phyloP scores from a whole-genome alignment of 2,888 invertebrate species.

The Calameuta idolon region DNA sequence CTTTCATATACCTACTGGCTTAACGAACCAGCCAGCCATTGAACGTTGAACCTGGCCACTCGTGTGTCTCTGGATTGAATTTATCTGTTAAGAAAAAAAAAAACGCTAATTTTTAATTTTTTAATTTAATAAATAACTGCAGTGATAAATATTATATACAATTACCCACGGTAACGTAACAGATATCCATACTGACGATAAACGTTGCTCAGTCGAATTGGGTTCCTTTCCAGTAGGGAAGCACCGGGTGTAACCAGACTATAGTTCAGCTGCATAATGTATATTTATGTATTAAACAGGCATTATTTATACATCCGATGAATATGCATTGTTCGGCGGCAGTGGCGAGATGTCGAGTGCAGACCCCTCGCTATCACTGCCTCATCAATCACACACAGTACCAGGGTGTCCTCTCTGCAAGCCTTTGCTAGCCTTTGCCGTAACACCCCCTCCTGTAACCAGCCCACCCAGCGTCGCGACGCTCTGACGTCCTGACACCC shows the following conservation, averaged over 20 bases:
- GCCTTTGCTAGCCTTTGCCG: too few relatives aligned
- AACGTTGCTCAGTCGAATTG: neutral
- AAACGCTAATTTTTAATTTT: too few relatives aligned
- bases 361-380: constrained; percentile 66
- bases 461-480: constrained; percentile 24
- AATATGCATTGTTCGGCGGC: constrained; percentile 66
- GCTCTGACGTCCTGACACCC: constrained; percentile 32
- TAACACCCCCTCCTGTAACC: neutral
- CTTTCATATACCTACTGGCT: too few relatives aligned
- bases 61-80: too few relatives aligned
- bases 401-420: constrained; percentile 27
- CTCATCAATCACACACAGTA: constrained; percentile 66
- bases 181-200: too few relatives aligned
- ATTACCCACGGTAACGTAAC: too few relatives aligned
- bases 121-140: too few relatives aligned
- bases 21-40: too few relatives aligned
- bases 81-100: too few relatives aligned
- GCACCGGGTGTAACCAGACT: neutral
- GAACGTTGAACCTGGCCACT: too few relatives aligned
- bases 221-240: neutral
- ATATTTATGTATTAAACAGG: constrained; percentile 66
- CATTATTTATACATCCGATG: constrained; percentile 66
- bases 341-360: constrained; percentile 66
- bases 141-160: too few relatives aligned
- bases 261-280: constrained; percentile 41